These are phyloP conservation scores for Sphinx pinastri DNA, from an alignment of 2,888 invertebrate species.

Conservation along the genomic window DNA sequence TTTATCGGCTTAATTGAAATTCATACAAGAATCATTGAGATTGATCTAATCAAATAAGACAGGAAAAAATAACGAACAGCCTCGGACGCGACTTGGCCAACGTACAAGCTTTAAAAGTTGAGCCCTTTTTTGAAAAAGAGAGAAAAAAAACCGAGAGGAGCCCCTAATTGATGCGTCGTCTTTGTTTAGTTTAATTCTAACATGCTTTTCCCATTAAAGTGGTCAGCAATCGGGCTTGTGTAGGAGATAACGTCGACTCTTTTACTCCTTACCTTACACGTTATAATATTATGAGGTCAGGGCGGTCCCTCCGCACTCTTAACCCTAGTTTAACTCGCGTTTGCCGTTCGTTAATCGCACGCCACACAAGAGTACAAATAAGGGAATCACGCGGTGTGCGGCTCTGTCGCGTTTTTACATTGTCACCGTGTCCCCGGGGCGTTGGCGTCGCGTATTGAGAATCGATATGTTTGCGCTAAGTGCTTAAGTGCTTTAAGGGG, in stretches of 20 bases:
- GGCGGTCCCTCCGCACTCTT: constrained; percentile 60
- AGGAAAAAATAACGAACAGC: constrained; percentile 76
- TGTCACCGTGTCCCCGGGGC: constrained; percentile 75
- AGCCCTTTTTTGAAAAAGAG: constrained; percentile 71
- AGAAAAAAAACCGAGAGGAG: constrained; percentile 68
- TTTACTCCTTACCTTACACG: constrained; percentile 82
- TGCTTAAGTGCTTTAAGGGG: constrained; percentile 81
- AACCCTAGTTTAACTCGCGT: constrained; percentile 74
- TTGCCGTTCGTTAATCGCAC: constrained; percentile 52
- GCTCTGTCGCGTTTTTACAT: constrained; percentile 75
- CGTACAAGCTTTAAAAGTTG: constrained; percentile 77
- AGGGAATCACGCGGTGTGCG: constrained; percentile 68
- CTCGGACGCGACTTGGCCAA: constrained; percentile 71
- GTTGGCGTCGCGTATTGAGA: constrained; percentile 68
- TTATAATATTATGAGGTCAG: constrained; percentile 79
- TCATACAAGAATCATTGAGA: constrained; percentile 79
- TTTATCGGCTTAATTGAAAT: constrained; percentile 77
- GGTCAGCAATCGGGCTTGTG: constrained; percentile 79
- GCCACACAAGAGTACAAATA: constrained; percentile 69
- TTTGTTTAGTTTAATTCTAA: constrained; percentile 85
- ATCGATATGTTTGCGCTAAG: constrained; percentile 82
- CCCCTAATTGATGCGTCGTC: constrained; percentile 84
- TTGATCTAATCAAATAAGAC: constrained; percentile 80
- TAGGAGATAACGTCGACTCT: constrained; percentile 80
- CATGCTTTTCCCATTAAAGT: constrained; percentile 85